These are phyloP conservation scores for Smutsia temminckii DNA, from an alignment of 2,797 vertebrate genomes.

Conservation along the genomic window DNA sequence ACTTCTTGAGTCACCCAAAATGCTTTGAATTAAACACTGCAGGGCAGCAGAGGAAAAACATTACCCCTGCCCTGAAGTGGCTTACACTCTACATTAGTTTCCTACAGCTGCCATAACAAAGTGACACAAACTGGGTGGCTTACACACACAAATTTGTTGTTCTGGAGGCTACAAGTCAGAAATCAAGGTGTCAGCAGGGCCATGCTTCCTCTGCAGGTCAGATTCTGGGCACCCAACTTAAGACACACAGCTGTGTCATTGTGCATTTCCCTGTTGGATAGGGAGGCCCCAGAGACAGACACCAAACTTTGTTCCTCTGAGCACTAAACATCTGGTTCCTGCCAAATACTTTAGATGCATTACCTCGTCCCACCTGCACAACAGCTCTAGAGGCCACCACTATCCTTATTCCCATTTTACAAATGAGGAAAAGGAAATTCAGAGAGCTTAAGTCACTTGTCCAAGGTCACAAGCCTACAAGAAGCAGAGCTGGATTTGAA, in stretches of 20 bases:
- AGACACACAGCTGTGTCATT: not conserved
- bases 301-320: not conserved
- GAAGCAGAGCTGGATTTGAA: conserved; percentile 4
- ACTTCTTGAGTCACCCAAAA: not conserved
- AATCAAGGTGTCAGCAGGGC: not conserved
- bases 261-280: not conserved
- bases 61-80: not conserved
- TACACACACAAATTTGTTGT: not conserved
- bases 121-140: not conserved
- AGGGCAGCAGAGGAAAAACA: not conserved
- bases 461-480: not conserved
- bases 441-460: not conserved
- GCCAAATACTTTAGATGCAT: not conserved
- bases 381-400: not conserved
- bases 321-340: not conserved
- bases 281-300: not conserved
- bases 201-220: not conserved
- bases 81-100: not conserved
- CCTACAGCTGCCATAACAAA: not conserved
- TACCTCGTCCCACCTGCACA: not conserved
- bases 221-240: not conserved
- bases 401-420: not conserved
- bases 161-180: not conserved
- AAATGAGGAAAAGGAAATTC: conserved; percentile 28
- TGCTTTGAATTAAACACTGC: not conserved